Percentiles rank a stretch among this genome's conserved stretches.
These are phyloP conservation scores for Lasiurus borealis DNA, from an alignment of 2,113 vertebrate genomes.

Conservation along the genomic window DNA sequence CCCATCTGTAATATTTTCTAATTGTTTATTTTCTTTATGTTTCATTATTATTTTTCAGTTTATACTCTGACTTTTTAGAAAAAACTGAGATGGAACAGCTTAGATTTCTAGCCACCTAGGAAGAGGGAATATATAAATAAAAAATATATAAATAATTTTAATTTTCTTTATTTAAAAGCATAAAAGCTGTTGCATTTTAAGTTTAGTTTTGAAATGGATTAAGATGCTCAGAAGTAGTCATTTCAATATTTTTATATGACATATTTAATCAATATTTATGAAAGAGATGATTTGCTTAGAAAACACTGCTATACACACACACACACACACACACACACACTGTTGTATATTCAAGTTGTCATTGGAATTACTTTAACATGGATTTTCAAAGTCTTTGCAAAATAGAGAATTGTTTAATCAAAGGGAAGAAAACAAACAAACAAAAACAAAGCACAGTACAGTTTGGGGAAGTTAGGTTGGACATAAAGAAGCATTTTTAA, in stretches of 20 bases:
- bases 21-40: constrained; percentile 38
- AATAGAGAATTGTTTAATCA: background rate
- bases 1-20: background rate
- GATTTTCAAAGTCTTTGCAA: constrained; percentile 50
- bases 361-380: constrained; percentile 73
- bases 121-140: background rate
- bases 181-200: background rate
- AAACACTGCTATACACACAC: background rate
- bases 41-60: background rate
- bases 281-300: background rate
- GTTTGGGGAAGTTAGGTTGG: background rate
- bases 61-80: background rate
- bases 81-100: background rate
- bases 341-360: constrained; percentile 10
- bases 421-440: background rate
- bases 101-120: background rate
- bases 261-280: background rate
- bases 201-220: constrained; percentile 1
- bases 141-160: background rate
- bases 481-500: background rate
- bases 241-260: background rate
- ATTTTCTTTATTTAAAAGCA: background rate
- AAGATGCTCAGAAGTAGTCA: background rate
- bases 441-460: background rate
- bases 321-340: too few relatives aligned